Evolutionary conservation across 2,113 vertebrate genomes (phyloP).

Genomic region (Pituophis catenifer): DNA sequence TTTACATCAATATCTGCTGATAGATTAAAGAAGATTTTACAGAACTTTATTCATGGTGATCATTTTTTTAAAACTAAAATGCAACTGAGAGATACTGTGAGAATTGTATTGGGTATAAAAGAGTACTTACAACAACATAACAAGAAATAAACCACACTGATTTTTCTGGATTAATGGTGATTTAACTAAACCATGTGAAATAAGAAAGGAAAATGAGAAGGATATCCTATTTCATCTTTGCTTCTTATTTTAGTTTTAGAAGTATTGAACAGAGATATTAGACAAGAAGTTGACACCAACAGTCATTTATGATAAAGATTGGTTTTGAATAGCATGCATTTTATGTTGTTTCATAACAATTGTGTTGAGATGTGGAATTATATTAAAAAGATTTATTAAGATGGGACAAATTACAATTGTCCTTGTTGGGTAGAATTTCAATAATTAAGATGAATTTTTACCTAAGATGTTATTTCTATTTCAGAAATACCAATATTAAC

Average conservation of each 20-base stretch:
- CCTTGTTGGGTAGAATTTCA: background rate
- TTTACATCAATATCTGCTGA: background rate
- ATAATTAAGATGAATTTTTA: background rate
- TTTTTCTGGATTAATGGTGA: background rate
- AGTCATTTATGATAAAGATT: background rate
- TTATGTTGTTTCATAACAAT: background rate
- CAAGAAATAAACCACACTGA: background rate
- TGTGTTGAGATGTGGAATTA: background rate
- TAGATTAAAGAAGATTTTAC: background rate
- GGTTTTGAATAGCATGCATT: background rate
- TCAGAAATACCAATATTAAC: background rate
- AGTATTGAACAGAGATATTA: background rate
- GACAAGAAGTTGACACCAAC: background rate
- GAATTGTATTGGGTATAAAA: background rate
- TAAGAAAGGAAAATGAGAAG: background rate
- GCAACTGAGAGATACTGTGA: background rate
- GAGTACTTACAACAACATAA: too few species aligned
- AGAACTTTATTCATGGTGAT: background rate
- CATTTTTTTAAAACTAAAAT: background rate
- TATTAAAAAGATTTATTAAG: background rate
- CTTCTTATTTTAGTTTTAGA: background rate
- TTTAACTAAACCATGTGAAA: background rate
- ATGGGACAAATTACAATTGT: background rate
- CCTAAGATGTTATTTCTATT: background rate
- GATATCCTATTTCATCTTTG: background rate